Base-by-base conservation (phyloP, 2,797 vertebrate species). In the Dicrostonyx torquatus region DNA sequence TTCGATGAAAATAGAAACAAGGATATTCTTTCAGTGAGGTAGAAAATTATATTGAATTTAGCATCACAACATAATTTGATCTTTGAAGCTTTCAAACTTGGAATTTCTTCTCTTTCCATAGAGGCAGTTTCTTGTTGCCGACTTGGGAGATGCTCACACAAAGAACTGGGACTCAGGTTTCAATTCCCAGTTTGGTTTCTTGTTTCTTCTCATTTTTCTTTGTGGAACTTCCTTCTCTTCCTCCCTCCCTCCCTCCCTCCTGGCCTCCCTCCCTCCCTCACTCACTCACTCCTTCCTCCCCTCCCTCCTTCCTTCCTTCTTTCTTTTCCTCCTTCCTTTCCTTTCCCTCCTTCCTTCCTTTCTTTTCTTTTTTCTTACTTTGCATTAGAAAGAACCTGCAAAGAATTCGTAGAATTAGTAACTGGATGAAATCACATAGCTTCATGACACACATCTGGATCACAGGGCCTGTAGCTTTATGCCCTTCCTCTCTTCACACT, bases 41-140 rank as follows among this genome's bases (percentile, higher is more conserved):
- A 2, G 87, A 79, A 92, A 95, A 94, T 89, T 93, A 87, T 64
- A 55, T 93, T 77, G 53, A 92, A 68, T 94, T 95, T 93, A 29
- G 31, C 66, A 84, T 87, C 66, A 84, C 5, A 90, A 90, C 95
- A 72, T 87, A 93, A 93, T 92, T 91, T 88, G 40, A 80, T 58
- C 75, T 94, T 83, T 93, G 62, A 88, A 94, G 58, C 50, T 82
- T 92, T 94, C 62, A 64, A 92, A 91, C 29, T 96, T 96, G 68
- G 84, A 82, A 80, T 18, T 90, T 58, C 80, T 83, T 58, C 31
- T 92, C 43, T 43, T 53, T 45, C 45, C 75, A 80, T 94, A 60
- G 88, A 94, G 82, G 37, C 72, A 95, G 53, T 73, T 48, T 31
- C 29, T 84, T 89, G 48, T 34, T 91, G 68, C 85, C 66, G 45